Evolutionary conservation across 2,113 vertebrate species (phyloP), one percentile per base, ranked within the genome.

Genomic region (Tupaia chinensis): DNA sequence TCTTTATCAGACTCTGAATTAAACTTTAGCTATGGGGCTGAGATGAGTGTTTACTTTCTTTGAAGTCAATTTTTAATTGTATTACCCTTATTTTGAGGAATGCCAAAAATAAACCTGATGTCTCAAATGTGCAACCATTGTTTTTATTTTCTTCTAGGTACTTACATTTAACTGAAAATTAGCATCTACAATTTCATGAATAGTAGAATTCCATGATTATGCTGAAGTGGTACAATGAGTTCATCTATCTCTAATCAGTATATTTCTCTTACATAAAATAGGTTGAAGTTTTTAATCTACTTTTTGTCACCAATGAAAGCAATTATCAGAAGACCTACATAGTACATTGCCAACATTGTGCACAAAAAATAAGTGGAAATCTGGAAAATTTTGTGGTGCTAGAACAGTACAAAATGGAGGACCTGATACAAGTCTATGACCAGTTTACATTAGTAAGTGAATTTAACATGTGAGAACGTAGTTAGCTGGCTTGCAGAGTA

Each of bases 231-330:
- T 83, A 2, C 3, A 72, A 7, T 53, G n/a, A 74, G 29, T 87
- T 79, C 3, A 76, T 4, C 3, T 29, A 19, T 78, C 20, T 95
- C 27, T 89, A 22, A 23, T 87, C 12, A 63, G 29, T 83, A n/a
- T 44, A 96, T 94, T 78, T 73, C 34, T 91, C 92, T 85, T 73
- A 5, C 66, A 2, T 96, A 72, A 87, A 93, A 90, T 95, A 99
- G 99, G 99, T 99, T 98, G 99, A 99, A 98, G 99, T 99, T 98
- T 99, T 99, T 98, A 98, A 99, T 98, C 98, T 99, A 98, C 98
- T 99, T 98, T 99, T 99, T 97, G 99, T 99, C 98, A 99, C 99
- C 85, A 99, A 98, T 89, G 99, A 99, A 98, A 99, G 99, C 97
- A 99, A 99, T 96, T 99, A 99, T 94, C 99, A 99, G 95, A 99